Evolutionary conservation across 2,113 vertebrate species (phyloP), one percentile per base, ranked within the genome.

Genomic region (Gambusia affinis): DNA sequence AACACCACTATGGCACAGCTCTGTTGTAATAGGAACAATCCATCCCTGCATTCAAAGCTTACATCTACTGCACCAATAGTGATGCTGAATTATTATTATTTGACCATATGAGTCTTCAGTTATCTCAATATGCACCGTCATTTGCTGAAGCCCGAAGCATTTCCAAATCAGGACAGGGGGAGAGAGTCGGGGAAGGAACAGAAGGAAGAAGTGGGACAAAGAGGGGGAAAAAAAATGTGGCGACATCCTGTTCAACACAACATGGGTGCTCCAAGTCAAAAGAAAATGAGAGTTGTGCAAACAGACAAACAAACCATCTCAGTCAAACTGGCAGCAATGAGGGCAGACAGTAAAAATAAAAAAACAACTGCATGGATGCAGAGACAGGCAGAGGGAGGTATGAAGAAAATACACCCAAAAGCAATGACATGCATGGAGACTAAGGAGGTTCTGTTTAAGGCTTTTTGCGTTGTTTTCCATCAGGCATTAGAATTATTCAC

Each of bases 111-210:
- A 72, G 75, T 12, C 12, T 57, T 71, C 42, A 33, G 62, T 60
- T 72, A 76, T 51, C 35, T 82, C 65, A 27, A 63, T 81, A 69
- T 75, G 60, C 80, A 86, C 70, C 78, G 80, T 89, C 78, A 81
- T 87, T 90, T 76, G 80, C 86, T 93, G 86, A 89, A 90, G 88
- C 91, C 90, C 90, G 84, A 90, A 88, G 86, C 83, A 67, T 91
- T 92, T 94, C 92, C 91, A 93, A 93, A 94, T 93, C 91, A 93
- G 87, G 88, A 92, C 89, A 79, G 83, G 80, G 76, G 84, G 81
- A 76, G 81, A 75, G 78, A 51, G 61, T 37, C 24, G 31, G 65
- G 82, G 87, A 71, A 80, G 74, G 82, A 90, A 92, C 89, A 90
- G 83, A 90, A 89, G 88, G 89, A 88, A 81, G 81, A 86, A 85